phyloP scores from a whole-genome alignment of 2,797 vertebrate genomes.

The Brachyrhaphis roseni region DNA sequence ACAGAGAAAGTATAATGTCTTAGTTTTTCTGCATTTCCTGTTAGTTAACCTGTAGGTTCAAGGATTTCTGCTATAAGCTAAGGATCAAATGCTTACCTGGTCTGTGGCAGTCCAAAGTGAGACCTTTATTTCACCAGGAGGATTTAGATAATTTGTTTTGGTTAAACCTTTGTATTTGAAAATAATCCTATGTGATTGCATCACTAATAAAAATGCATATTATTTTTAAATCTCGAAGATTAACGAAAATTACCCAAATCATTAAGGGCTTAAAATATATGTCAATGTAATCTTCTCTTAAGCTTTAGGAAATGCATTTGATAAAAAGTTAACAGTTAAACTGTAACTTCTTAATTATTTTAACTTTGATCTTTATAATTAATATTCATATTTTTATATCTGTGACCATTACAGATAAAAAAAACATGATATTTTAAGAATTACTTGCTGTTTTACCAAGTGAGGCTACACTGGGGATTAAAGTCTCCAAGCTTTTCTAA shows the following conservation, averaged over 20 bases:
- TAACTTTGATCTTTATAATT: not conserved
- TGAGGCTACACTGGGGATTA: not conserved
- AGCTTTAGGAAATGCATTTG: not conserved
- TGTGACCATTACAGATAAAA: not conserved
- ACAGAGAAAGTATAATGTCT: not conserved
- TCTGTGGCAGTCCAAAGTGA: constrained; percentile 11
- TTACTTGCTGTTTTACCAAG: not conserved
- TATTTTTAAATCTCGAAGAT: constrained; percentile 28
- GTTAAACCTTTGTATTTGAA: constrained; percentile 5
- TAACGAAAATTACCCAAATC: constrained; percentile 24
- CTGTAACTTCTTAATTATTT: not conserved
- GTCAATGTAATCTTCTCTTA: not conserved
- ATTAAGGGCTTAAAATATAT: not conserved
- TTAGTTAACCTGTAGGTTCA: constrained; percentile 4
- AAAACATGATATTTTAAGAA: not conserved
- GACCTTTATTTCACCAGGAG: constrained; percentile 6
- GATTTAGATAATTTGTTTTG: constrained; percentile 18
- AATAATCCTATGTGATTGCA: constrained; percentile 18
- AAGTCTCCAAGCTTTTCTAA: not conserved
- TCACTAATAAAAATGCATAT: constrained; percentile 9
- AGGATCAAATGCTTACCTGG: constrained; percentile 2
- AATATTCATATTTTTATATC: not conserved
- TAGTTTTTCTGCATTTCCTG: not conserved
- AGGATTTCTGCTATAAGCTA: constrained; percentile 20
- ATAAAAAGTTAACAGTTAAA: not conserved